Evolutionary conservation across 2,888 invertebrate genomes (phyloP), one percentile per base, ranked within the genome.

Genomic region (Epinotia brunnichana): DNA sequence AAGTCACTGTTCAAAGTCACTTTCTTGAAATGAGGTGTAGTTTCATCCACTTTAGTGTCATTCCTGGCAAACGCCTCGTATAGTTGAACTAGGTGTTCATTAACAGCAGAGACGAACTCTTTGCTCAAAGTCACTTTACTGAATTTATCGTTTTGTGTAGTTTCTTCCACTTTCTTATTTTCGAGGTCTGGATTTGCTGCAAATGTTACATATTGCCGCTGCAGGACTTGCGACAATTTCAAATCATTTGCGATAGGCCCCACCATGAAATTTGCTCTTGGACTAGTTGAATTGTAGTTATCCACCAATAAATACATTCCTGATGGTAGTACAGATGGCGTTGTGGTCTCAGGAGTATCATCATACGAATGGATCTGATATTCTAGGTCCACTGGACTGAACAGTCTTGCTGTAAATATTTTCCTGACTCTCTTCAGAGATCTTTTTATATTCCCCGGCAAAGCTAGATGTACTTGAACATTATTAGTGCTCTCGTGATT

Each of bases 381-480:
- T 76, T 87, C 87, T 57, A 91, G 77, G 74, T 91, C 89, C 2
- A 91, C 89, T 2, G 91, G 90, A 4, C 85, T 80, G 0, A 83
- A 84, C 82, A 91, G 81, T 77, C 82, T 84, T 0, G 90, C 91
- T 3, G 86, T 82, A 73, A 91, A 91, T 0, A 91, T 82, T 78
- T 86, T 88, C 73, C 86, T 82, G 0, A 89, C 72, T 73, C 81
- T 83, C 17, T 82, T 80, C n/a, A 82, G 64, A 2, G 87, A 84
- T 72, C 88, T 80, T 70, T 85, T 90, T 29, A 77, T 83, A 62
- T 44, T 48, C 4, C 51, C 39, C 54, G 90, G 90, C 48, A 90
- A 80, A 3, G 85, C 86, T 63, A 91, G 87, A 59, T 89, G 89
- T 0, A 91, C 85, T 83, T 90, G 87, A 21, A 91, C 86, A 19